Conservation (phyloP, 1,140 invertebrate species). For the Adoxophyes honmai region DNA sequence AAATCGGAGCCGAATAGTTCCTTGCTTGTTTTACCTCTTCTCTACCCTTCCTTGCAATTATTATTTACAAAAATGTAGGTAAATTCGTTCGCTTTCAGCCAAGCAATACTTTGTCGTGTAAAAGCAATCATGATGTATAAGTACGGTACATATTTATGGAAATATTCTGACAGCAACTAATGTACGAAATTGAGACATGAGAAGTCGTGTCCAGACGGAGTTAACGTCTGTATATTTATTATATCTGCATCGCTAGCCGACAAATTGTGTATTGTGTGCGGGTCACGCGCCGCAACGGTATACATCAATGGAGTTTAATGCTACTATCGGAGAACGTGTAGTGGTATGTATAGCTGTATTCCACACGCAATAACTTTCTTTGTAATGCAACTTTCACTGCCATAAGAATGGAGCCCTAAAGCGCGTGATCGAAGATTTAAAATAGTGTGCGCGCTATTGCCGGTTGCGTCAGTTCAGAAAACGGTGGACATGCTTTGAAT, state of each 20-base stretch:
- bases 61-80: too few relatives aligned
- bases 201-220: slow-evolving; percentile 10
- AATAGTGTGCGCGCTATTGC: slow-evolving; percentile 7
- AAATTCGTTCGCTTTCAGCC: too few relatives aligned
- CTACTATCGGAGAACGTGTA: slow-evolving; percentile 25
- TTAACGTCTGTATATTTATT: slow-evolving; percentile 31
- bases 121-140: too few relatives aligned
- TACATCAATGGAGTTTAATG: slow-evolving; percentile 40
- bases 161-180: too few relatives aligned
- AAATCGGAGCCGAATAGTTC: too few relatives aligned
- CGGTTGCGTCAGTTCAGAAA: slow-evolving; percentile 26
- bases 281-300: slow-evolving; percentile 47
- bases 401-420: slow-evolving; percentile 15
- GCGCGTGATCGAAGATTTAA: slow-evolving; percentile 5
- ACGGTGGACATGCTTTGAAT: slow-evolving; percentile 38
- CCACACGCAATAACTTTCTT: slow-evolving; percentile 44
- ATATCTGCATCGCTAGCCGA: slow-evolving; percentile 26
- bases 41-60: too few relatives aligned
- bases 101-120: too few relatives aligned
- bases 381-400: slow-evolving; percentile 32
- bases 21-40: too few relatives aligned
- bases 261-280: slow-evolving; percentile 36
- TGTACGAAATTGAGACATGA: background rate
- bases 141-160: too few relatives aligned
- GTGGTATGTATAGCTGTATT: slow-evolving; percentile 17